Conservation (phyloP, 2,113 vertebrate genomes). For the Tylochromis polylepis region DNA sequence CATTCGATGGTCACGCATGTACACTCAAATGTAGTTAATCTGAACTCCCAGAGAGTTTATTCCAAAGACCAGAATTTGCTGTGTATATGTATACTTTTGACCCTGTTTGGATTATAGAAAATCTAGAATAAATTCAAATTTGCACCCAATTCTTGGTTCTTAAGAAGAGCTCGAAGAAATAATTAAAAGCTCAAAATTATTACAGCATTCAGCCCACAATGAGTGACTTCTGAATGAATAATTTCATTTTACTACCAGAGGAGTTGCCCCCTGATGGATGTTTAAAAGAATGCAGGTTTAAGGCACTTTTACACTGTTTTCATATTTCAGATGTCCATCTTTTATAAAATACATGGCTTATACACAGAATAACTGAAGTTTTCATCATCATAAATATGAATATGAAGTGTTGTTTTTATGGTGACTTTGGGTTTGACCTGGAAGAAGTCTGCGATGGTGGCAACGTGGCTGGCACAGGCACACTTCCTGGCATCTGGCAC, state of each 20-base stretch:
- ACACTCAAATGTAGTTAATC: no score
- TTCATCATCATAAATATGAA: not conserved
- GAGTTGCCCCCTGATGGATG: not conserved
- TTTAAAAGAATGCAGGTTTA: not conserved
- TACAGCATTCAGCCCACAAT: not conserved
- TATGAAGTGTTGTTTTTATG: not conserved
- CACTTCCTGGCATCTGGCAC: conserved; percentile 94
- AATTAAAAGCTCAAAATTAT: not conserved
- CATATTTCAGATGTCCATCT: not conserved
- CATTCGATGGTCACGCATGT: no score
- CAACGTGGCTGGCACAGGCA: conserved; percentile 93
- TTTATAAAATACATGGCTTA: not conserved
- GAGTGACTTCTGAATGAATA: not conserved
- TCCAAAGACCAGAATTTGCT: no score
- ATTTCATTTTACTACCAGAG: not conserved
- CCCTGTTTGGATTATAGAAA: not conserved
- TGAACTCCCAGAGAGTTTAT: no score
- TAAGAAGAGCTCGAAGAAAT: not conserved
- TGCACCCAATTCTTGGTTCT: not conserved
- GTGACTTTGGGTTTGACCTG: conserved; percentile 75
- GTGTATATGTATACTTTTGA: not conserved
- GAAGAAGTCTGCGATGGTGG: conserved; percentile 95
- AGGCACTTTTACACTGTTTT: not conserved
- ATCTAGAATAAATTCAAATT: not conserved
- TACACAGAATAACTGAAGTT: not conserved